phyloP scores from a whole-genome alignment of 2,113 vertebrate genomes.

The Phrynosoma platyrhinos region DNA sequence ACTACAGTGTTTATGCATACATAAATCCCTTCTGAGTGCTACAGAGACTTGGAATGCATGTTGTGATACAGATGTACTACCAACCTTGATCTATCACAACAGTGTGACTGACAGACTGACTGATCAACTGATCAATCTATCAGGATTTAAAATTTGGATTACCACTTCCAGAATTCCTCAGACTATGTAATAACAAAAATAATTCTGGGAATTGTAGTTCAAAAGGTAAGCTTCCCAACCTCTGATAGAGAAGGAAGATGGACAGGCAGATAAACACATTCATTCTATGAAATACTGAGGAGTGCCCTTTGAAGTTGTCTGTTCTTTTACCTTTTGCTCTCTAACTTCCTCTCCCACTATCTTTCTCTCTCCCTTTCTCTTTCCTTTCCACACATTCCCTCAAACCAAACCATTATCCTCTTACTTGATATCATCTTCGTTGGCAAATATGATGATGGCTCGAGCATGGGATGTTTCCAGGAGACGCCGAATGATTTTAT shows the following conservation, averaged over 20 bases:
- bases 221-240: no score
- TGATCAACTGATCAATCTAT: no score
- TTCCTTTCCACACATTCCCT: neutral
- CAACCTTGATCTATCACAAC: neutral
- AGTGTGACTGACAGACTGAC: no score
- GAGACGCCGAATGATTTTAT: slow-evolving; percentile 92
- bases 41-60: no score
- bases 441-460: slow-evolving; percentile 92
- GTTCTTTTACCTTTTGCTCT: neutral
- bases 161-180: no score
- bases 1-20: no score
- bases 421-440: slow-evolving; percentile 95
- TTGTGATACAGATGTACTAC: no score
- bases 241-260: no score
- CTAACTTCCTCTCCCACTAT: neutral
- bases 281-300: neutral
- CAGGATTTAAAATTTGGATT: no score
- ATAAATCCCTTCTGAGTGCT: no score
- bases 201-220: no score
- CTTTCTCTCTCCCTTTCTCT: neutral
- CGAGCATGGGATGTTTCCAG: slow-evolving; percentile 92
- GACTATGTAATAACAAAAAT: no score
- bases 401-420: slow-evolving; percentile 14
- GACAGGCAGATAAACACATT: neutral
- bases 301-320: neutral